These are phyloP conservation scores for Heliconius nattereri DNA, from an alignment of 1,140 invertebrate genomes.

Conservation along the genomic window DNA sequence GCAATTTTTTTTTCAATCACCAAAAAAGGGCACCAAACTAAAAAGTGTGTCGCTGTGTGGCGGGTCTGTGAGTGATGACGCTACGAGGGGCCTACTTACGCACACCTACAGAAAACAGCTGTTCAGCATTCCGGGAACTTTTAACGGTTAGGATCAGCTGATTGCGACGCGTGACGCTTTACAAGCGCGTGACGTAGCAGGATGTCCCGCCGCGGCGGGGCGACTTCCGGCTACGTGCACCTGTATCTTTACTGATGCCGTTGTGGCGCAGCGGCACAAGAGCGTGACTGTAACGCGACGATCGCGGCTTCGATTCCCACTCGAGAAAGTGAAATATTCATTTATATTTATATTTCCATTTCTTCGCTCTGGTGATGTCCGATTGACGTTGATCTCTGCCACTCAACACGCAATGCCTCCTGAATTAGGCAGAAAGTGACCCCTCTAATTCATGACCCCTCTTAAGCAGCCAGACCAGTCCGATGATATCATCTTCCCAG, in stretches of 20 bases:
- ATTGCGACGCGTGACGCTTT: conserved; percentile 29
- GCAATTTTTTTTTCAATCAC: conserved; percentile 27
- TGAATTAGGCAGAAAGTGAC: too few species aligned
- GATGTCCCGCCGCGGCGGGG: conserved; percentile 28
- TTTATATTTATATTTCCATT: too few species aligned
- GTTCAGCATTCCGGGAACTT: conserved; percentile 49
- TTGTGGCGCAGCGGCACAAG: too few species aligned
- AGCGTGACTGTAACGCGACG: too few species aligned
- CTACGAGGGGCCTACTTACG: conserved; percentile 37
- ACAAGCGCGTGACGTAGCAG: conserved; percentile 43
- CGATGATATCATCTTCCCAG: too few species aligned
- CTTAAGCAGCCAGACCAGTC: too few species aligned
- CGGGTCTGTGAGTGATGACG: conserved; percentile 24
- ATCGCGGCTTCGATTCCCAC: too few species aligned
- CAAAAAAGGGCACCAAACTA: conserved; percentile 35
- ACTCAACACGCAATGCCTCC: too few species aligned
- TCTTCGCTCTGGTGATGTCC: too few species aligned
- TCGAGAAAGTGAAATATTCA: too few species aligned
- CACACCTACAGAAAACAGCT: conserved; percentile 57
- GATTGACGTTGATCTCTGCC: too few species aligned
- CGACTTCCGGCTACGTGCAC: conserved; percentile 29
- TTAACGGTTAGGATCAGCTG: conserved; percentile 49
- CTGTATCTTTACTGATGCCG: not conserved
- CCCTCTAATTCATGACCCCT: too few species aligned
- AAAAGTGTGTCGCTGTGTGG: conserved; percentile 35